Evolutionary conservation across 2,888 invertebrate genomes (phyloP).

Genomic region (Stegophylla sp.): DNA sequence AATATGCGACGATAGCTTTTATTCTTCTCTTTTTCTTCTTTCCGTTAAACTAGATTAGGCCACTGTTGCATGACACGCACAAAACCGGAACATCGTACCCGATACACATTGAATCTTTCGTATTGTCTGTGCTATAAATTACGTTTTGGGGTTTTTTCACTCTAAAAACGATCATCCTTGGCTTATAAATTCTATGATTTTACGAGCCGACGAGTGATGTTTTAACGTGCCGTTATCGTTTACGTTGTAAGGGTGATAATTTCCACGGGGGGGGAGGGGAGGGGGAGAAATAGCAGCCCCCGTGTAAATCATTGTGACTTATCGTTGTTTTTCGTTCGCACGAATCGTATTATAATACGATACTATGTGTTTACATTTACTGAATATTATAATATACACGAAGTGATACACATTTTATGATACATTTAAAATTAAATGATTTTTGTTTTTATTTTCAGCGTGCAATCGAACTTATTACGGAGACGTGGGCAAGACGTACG

Average conservation of each 20-base stretch:
- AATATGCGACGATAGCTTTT: conserved; percentile 28
- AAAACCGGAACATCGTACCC: conserved; percentile 17
- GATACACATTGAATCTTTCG: conserved; percentile 20
- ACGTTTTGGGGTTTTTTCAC: background rate
- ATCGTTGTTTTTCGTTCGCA: background rate
- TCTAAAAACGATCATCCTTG: background rate
- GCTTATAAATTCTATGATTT: conserved; percentile 18
- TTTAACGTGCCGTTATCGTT: background rate
- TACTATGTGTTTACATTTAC: background rate
- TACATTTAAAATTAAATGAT: background rate
- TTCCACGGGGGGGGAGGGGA: background rate
- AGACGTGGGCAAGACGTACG: conserved; percentile 85
- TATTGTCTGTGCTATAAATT: conserved; percentile 33
- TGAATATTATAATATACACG: no score
- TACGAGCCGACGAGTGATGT: background rate
- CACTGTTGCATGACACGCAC: conserved; percentile 31
- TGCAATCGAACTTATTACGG: conserved; percentile 92
- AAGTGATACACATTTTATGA: no score
- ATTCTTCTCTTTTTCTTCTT: conserved; percentile 12
- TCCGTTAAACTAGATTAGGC: conserved; percentile 31
- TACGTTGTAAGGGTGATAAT: background rate
- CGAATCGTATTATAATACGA: background rate
- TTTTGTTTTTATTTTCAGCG: conserved; percentile 67
- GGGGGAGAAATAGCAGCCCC: background rate
- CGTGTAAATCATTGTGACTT: background rate